phyloP scores from a whole-genome alignment of 35 echinoderm and acorn worm species.

The Patiria miniata region DNA sequence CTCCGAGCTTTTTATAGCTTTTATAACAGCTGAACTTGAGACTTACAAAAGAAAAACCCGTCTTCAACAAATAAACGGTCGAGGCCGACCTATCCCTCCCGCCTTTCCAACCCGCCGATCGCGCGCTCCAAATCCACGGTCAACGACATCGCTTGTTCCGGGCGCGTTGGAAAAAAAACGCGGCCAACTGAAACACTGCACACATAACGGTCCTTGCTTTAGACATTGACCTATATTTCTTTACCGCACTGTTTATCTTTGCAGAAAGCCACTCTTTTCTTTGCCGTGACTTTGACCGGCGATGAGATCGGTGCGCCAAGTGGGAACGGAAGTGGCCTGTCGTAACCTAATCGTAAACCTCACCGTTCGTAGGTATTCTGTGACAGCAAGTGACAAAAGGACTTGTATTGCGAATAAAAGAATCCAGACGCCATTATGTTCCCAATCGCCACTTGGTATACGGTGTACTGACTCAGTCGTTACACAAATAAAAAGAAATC shows the following conservation, averaged over 20 bases:
- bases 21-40: neutral
- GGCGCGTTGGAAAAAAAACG: neutral
- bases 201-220: neutral
- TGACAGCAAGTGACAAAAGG: neutral
- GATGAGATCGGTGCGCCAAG: neutral
- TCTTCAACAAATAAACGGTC: neutral
- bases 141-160: neutral
- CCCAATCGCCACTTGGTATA: neutral
- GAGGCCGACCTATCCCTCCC: neutral
- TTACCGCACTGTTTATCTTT: slow-evolving; percentile 19
- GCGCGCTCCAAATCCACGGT: neutral
- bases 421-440: neutral
- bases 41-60: neutral
- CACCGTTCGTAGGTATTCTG: neutral
- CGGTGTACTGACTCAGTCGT: neutral
- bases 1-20: neutral
- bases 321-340: neutral
- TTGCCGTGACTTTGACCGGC: neutral
- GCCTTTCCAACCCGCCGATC: neutral
- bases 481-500: neutral
- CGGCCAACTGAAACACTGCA: neutral
- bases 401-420: neutral
- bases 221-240: slow-evolving; percentile 15
- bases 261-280: neutral
- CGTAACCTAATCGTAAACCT: neutral